Base-by-base conservation (phyloP, 2,888 invertebrate genomes). In the Tanypteryx hageni region DNA sequence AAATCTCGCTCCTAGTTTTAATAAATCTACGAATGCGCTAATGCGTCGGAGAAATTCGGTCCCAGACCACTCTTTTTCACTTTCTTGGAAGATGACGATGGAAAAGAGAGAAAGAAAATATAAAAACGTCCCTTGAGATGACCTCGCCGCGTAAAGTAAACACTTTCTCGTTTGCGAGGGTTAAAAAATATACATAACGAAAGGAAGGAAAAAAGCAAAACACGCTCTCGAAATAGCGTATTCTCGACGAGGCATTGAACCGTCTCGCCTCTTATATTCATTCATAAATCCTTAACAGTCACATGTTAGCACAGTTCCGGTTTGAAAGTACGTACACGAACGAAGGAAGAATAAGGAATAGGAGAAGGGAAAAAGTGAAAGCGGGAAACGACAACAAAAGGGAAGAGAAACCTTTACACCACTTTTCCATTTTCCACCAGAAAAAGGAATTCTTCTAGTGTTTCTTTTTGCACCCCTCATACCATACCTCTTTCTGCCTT, bases 271-370 rank as follows among this genome's bases (percentile, higher is more conserved):
- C 76, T 27, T 76, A 27, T 76, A 76, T 76, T 22, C 76, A 76
- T 76, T 76, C 76, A 76, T 76, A 76, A 76, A 76, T 76, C 76
- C 76, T 76, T 27, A 13, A 76, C 22, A 76, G 76, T 76, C 76
- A n/a, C 11, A 76, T 27, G 76, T 76, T 76, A 76, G 76, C 76
- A 27, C 22, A 76, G 27, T 76, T 76, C 76, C 76, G 76, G 76
- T 27, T 76, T 76, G 10, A 76, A 76, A 76, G 76, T 27, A 76
- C 27, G 18, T 10, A 5, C n/a, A 18, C 68, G 0, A 22, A n/a
- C n/a, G n/a, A 64, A 64, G 7, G 64, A 64, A n/a, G 64, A 16
- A 14, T 13, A 22, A 44, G 13, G 27, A 76, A 76, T 1, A 22
- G 11, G 76, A 76, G 11, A 27, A 22, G 76, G 22, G 22, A 76